These are phyloP conservation scores for Sisor rabdophorus DNA, from an alignment of 2,113 vertebrate species.

Conservation along the genomic window DNA sequence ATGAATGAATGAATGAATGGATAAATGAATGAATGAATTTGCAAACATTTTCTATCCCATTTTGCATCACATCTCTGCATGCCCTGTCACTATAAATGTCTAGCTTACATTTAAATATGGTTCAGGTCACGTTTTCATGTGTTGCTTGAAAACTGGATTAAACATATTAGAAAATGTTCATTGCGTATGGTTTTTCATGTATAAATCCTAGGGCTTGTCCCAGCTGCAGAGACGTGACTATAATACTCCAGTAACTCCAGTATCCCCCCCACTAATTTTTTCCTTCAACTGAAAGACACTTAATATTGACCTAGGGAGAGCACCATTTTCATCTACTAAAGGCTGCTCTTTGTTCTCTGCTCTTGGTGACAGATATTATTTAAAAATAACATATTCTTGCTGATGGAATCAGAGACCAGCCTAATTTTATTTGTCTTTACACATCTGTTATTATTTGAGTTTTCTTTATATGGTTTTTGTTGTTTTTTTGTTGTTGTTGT, in stretches of 20 bases:
- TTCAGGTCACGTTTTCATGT: neutral
- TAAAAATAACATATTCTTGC: neutral
- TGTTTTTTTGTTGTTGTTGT: conserved; percentile 37
- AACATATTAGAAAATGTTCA: conserved; percentile 6
- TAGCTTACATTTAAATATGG: neutral
- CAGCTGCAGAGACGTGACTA: neutral
- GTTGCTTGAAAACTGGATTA: neutral
- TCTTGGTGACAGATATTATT: neutral
- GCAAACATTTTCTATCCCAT: neutral
- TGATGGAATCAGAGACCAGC: conserved; percentile 47
- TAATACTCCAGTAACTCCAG: conserved; percentile 37
- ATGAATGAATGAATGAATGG: too few species aligned
- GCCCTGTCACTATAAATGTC: neutral
- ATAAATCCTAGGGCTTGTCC: conserved; percentile 6
- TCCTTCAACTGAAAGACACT: conserved; percentile 54
- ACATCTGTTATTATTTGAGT: conserved; percentile 70
- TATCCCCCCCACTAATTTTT: conserved; percentile 47
- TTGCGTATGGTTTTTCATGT: conserved; percentile 30
- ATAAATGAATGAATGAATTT: too few species aligned
- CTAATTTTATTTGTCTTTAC: conserved; percentile 67
- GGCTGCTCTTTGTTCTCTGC: conserved; percentile 66
- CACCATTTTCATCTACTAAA: conserved; percentile 73
- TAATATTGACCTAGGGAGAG: conserved; percentile 58
- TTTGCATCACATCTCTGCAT: neutral
- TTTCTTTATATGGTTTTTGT: conserved; percentile 50